These are phyloP conservation scores for Musca domestica DNA, from an alignment of 1,140 invertebrate species.

Conservation along the genomic window DNA sequence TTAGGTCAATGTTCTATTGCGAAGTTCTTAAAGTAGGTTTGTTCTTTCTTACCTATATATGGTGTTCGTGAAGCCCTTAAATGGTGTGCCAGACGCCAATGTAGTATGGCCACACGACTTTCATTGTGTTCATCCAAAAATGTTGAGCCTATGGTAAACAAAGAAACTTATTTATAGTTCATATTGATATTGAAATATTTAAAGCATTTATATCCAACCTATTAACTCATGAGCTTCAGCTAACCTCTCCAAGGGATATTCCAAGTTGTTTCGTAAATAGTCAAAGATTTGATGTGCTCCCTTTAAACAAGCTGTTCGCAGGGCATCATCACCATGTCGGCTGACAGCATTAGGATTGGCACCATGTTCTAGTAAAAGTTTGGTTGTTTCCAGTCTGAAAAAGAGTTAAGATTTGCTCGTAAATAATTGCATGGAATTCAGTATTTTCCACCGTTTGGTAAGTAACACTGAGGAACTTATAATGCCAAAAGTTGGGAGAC, in stretches of 20 bases:
- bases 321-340: slow-evolving; percentile 83
- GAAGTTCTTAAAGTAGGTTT: too few relatives aligned
- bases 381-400: slow-evolving; percentile 75
- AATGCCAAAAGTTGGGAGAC: too few relatives aligned
- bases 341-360: slow-evolving; percentile 76
- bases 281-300: slow-evolving; percentile 80
- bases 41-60: slow-evolving; percentile 36
- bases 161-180: slow-evolving; percentile 30
- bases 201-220: slow-evolving; percentile 54
- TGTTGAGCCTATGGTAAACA: slow-evolving; percentile 60
- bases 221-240: slow-evolving; percentile 84
- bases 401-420: slow-evolving; percentile 25
- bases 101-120: slow-evolving; percentile 61
- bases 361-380: slow-evolving; percentile 74
- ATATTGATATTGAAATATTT: slow-evolving; percentile 22
- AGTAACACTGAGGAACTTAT: too few relatives aligned
- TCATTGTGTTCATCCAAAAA: slow-evolving; percentile 82
- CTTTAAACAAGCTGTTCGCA: slow-evolving; percentile 87
- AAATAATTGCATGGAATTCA: too few relatives aligned
- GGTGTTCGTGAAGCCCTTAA: slow-evolving; percentile 56
- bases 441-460: too few relatives aligned
- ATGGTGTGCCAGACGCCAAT: slow-evolving; percentile 67
- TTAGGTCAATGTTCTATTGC: too few relatives aligned
- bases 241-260: slow-evolving; percentile 66
- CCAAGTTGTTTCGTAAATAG: slow-evolving; percentile 65